Evolutionary conservation across 2,113 vertebrate species (phyloP).

Genomic region (Barbus barbus): DNA sequence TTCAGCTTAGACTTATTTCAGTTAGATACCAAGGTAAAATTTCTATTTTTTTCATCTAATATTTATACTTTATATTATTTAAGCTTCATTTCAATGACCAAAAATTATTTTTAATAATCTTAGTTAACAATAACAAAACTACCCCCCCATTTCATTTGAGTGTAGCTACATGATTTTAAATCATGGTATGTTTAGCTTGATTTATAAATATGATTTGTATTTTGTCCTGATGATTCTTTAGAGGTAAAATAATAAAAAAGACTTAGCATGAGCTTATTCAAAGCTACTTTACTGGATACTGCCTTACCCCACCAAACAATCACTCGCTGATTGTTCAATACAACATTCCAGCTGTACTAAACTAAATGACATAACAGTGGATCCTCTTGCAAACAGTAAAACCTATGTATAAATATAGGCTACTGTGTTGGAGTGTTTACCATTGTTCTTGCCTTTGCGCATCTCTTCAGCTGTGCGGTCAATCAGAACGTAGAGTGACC

Average conservation of each 20-base stretch:
- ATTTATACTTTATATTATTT: neutral
- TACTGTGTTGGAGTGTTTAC: constrained; percentile 69
- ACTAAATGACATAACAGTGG: neutral
- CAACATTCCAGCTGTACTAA: neutral
- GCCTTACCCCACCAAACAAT: neutral
- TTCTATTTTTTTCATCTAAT: neutral
- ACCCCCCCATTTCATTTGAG: neutral
- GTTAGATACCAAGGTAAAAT: neutral
- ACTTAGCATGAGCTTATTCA: neutral
- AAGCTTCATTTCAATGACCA: neutral
- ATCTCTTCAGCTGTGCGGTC: constrained; percentile 90
- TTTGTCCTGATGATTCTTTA: neutral
- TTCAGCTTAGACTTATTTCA: neutral
- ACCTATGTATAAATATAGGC: neutral
- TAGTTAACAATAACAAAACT: neutral
- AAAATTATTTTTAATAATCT: neutral
- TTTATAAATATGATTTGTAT: neutral
- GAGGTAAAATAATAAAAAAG: neutral
- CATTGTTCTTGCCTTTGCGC: constrained; percentile 86
- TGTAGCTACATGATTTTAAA: neutral
- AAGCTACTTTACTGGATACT: neutral
- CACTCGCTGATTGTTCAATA: neutral
- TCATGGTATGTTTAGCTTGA: too few species aligned
- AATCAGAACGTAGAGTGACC: constrained; percentile 89
- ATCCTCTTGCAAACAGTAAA: neutral